A percentile compares a stretch with the other conserved stretches of the same genome.
These are phyloP conservation scores for Pararge aegeria DNA, from an alignment of 1,140 invertebrate species.

Conservation along the genomic window DNA sequence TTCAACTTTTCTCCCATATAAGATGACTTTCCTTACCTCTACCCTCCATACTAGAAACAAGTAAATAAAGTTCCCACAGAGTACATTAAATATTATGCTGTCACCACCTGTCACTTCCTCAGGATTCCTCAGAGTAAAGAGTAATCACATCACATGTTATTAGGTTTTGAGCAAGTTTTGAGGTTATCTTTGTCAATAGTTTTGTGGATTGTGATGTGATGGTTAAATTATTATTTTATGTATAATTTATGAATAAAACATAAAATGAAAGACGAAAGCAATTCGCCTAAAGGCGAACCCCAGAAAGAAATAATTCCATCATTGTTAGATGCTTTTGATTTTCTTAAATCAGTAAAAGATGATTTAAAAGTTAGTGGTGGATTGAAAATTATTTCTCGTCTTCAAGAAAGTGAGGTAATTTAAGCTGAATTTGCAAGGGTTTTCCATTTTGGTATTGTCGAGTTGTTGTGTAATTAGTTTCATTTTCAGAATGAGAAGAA, in stretches of 20 bases:
- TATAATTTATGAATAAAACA: conserved; percentile 25
- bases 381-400: conserved; percentile 54
- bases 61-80: no score
- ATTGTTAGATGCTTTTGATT: conserved; percentile 64
- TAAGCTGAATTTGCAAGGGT: background rate
- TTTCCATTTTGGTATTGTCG: no score
- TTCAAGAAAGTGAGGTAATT: conserved; percentile 63
- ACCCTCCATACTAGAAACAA: no score
- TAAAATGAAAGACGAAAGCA: conserved; percentile 58
- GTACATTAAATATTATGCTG: no score
- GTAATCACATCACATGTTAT: no score
- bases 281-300: conserved; percentile 16
- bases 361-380: conserved; percentile 57
- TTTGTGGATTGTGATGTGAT: background rate
- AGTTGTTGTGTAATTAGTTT: background rate
- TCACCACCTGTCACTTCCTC: no score
- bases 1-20: no score
- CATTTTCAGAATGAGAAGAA: conserved; percentile 73
- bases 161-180: no score
- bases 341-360: conserved; percentile 52
- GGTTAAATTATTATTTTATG: background rate
- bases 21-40: no score
- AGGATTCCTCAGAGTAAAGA: no score
- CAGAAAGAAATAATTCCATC: conserved; percentile 50
- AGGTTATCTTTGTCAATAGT: background rate